Conservation (phyloP, 2,113 vertebrate genomes). For the Ammospiza nelsoni region DNA sequence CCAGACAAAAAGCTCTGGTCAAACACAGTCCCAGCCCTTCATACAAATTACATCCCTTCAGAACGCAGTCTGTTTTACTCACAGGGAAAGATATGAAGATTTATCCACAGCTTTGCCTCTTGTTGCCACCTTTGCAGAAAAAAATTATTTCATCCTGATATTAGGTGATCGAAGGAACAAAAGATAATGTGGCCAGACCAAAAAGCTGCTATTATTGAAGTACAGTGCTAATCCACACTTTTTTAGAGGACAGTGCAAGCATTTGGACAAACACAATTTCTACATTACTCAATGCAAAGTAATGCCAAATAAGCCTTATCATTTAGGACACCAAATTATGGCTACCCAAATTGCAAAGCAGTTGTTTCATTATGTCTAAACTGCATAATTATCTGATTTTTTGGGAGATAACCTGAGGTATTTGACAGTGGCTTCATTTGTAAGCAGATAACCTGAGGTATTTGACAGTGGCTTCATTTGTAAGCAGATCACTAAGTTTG, state of each 20-base stretch:
- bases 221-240: neutral
- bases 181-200: rapidly evolving
- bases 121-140: neutral
- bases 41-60: neutral
- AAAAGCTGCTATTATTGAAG: neutral
- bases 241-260: neutral
- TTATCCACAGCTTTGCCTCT: neutral
- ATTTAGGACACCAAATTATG: neutral
- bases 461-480: neutral
- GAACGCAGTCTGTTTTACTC: neutral
- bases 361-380: neutral
- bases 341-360: neutral
- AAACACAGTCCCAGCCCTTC: neutral
- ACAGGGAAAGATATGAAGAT: neutral
- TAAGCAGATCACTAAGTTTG: neutral
- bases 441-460: neutral
- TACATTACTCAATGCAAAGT: neutral
- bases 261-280: neutral
- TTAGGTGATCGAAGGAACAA: neutral
- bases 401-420: neutral
- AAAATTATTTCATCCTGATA: neutral
- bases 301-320: neutral
- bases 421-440: neutral
- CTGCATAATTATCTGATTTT: neutral
- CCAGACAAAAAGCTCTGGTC: neutral